Evolutionary conservation across 2,797 vertebrate genomes (phyloP).

Genomic region (Mormyrops attenuatus): DNA sequence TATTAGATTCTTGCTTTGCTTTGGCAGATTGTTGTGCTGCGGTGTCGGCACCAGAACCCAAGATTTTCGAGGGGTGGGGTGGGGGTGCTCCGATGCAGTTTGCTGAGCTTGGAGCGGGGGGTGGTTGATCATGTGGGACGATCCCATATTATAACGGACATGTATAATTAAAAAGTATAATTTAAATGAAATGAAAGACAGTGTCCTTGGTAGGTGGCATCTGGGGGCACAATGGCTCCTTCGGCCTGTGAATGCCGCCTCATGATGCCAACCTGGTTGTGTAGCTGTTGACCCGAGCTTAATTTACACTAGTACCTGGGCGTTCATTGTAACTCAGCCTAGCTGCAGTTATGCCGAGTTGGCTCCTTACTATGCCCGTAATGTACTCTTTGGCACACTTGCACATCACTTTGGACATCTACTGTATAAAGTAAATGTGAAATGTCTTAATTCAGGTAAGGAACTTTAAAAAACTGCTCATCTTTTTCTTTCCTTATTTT

Average conservation of each 20-base stretch:
- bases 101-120: neutral
- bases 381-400: neutral
- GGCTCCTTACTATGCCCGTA: neutral
- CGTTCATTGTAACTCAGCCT: neutral
- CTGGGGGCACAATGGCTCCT: neutral
- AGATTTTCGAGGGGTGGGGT: neutral
- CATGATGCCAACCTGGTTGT: neutral
- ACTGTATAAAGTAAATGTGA: neutral
- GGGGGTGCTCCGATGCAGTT: neutral
- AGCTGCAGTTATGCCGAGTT: neutral
- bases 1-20: neutral
- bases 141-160: neutral
- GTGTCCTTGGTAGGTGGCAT: neutral
- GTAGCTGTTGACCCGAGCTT: neutral
- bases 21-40: neutral
- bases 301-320: neutral
- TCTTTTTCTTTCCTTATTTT: neutral
- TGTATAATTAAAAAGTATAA: neutral
- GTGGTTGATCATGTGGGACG: neutral
- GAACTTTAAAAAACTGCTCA: neutral
- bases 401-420: neutral
- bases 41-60: neutral
- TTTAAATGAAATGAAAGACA: neutral
- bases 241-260: neutral
- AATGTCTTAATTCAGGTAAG: neutral